Evolutionary conservation across 2,888 invertebrate genomes (phyloP).

Genomic region (Steinernema scapterisci): DNA sequence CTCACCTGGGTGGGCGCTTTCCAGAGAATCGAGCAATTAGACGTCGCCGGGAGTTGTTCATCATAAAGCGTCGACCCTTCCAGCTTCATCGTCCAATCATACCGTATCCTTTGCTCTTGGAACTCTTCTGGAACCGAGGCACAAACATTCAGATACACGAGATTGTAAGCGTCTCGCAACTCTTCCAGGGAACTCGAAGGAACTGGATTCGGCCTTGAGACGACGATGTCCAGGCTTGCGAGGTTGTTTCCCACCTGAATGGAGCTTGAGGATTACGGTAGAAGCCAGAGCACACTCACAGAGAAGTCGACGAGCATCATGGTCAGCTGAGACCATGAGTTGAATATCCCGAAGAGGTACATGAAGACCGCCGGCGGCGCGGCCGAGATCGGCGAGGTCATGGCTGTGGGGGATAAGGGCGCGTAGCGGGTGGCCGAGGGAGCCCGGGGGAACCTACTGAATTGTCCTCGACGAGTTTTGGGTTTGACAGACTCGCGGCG

Average conservation of each 20-base stretch:
- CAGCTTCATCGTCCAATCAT: constrained; percentile 22
- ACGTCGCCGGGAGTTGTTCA: constrained; percentile 7
- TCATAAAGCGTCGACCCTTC: constrained; percentile 17
- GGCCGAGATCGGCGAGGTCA: neutral
- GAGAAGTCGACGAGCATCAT: constrained; percentile 25
- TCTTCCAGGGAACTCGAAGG: neutral
- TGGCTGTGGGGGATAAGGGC: neutral
- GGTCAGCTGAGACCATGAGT: constrained; percentile 13
- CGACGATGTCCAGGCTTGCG: neutral
- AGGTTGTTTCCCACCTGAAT: constrained; percentile 15
- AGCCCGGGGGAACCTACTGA: neutral
- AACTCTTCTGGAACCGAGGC: neutral
- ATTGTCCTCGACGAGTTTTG: neutral
- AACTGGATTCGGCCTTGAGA: neutral
- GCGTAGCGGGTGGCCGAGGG: too few relatives aligned
- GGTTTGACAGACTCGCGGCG: constrained; percentile 1
- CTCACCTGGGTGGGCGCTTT: constrained; percentile 10
- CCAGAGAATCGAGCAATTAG: constrained; percentile 3
- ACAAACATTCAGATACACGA: neutral
- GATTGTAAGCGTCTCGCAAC: neutral
- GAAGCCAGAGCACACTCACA: neutral
- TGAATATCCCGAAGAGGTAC: constrained; percentile 25
- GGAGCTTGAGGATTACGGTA: too few relatives aligned
- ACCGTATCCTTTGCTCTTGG: neutral
- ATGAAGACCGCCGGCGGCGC: constrained; percentile 22